Evolutionary conservation across 2,888 invertebrate species (phyloP), one percentile per base, ranked within the genome.

Genomic region (Drosophila borealis): DNA sequence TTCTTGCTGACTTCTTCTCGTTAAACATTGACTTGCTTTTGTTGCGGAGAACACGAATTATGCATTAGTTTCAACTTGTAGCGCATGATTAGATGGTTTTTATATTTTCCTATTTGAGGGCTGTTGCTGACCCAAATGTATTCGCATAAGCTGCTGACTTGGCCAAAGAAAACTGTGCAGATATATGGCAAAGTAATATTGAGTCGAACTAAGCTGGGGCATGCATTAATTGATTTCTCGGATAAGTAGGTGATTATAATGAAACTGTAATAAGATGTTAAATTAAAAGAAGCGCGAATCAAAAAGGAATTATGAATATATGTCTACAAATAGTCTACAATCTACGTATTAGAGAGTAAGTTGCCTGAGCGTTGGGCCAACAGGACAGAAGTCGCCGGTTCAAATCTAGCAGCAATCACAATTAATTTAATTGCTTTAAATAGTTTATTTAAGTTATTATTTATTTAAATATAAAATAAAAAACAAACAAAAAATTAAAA

Each of bases 1-100:
- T 54, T 49, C 61, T 64, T 49, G 59, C 69, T 69, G 60, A 68
- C 76, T 79, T 80, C 61, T 74, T 48, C 42, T 48, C 44, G 54
- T 21, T 69, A 50, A 17, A 56, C 74, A 65, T 53, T 75, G 71
- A 79, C 75, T 71, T 65, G 39, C 60, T 37, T 72, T 68, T 65
- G 57, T 55, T 50, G 17, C 13, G 21, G 57, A 51, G 62, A 68
- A 84, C 83, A 83, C 80, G 86, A 82, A 88, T 80, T 85, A 82
- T 84, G 88, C 83, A 84, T 84, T 84, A 84, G 83, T 80, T 82
- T 81, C 67, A 71, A 71, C 75, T 78, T 82, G 80, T 80, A 62
- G 53, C 49, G 56, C 63, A 80, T 82, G 86, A 88, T 83, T 85
- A 82, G 65, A 68, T 68, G 79, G 21, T 54, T 70, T 70, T 57